phyloP scores from a whole-genome alignment of 1,140 invertebrate genomes.

The Ceratina australensis region DNA sequence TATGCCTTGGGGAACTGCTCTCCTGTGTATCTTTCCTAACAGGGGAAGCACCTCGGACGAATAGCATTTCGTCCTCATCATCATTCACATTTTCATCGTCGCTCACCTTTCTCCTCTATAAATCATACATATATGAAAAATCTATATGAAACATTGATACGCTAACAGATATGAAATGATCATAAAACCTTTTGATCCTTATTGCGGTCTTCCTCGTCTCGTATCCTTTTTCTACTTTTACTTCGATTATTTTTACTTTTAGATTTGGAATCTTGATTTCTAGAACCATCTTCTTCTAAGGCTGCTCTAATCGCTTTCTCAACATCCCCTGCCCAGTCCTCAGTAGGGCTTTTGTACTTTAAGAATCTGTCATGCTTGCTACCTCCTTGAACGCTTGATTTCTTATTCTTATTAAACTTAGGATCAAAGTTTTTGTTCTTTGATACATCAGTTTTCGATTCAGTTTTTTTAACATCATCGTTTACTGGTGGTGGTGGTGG shows the following conservation, averaged over 20 bases:
- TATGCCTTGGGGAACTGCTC: constrained; percentile 67
- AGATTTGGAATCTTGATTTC: constrained; percentile 80
- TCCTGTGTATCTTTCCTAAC: constrained; percentile 71
- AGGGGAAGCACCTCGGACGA: constrained; percentile 86
- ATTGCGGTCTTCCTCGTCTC: constrained; percentile 78
- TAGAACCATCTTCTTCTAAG: constrained; percentile 78
- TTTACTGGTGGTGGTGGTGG: constrained; percentile 28
- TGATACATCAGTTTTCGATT: constrained; percentile 60
- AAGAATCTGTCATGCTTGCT: constrained; percentile 67
- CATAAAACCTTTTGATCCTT: constrained; percentile 72
- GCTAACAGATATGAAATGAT: too few relatives aligned
- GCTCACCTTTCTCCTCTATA: constrained; percentile 73
- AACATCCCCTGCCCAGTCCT: constrained; percentile 88
- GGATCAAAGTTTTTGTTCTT: constrained; percentile 69
- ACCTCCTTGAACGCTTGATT: constrained; percentile 49
- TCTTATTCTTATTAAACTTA: constrained; percentile 74
- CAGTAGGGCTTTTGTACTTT: constrained; percentile 79
- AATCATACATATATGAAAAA: constrained; percentile 15
- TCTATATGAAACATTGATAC: constrained; percentile 26
- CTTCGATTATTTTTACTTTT: constrained; percentile 77
- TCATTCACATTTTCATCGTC: constrained; percentile 82
- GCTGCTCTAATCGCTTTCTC: constrained; percentile 87
- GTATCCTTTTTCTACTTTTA: constrained; percentile 73
- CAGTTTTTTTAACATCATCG: constrained; percentile 61
- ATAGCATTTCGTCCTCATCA: constrained; percentile 89